These are phyloP conservation scores for Coremacera marginata DNA, from an alignment of 2,888 invertebrate genomes.

Conservation along the genomic window DNA sequence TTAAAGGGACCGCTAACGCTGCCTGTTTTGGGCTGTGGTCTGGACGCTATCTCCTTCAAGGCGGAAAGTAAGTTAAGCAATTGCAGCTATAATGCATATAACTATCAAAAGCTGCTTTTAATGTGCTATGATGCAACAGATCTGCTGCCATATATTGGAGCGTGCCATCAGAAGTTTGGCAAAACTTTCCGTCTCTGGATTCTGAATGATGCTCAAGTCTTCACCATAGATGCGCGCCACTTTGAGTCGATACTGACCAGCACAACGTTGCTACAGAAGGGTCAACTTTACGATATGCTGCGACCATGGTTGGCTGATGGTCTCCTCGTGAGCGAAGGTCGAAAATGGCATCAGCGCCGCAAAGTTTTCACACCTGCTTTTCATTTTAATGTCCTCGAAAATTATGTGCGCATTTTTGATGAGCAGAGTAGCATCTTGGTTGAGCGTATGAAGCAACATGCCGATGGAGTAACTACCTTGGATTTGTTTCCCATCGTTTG, in stretches of 20 bases:
- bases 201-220: conserved; percentile 67
- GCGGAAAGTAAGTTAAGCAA: conserved; percentile 52
- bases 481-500: conserved; percentile 75
- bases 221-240: conserved; percentile 66
- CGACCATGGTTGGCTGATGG: conserved; percentile 58
- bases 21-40: conserved; percentile 52
- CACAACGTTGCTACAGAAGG: conserved; percentile 59
- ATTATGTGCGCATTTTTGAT: conserved; percentile 78
- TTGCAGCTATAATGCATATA: background rate
- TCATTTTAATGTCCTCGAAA: conserved; percentile 81
- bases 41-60: conserved; percentile 49
- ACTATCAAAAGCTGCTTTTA: background rate
- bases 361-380: conserved; percentile 82
- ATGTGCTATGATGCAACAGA: conserved; percentile 39
- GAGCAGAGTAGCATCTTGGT: conserved; percentile 73
- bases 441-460: conserved; percentile 70
- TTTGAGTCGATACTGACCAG: conserved; percentile 68
- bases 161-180: conserved; percentile 63
- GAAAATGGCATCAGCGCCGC: conserved; percentile 76
- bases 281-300: conserved; percentile 57
- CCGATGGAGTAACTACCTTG: conserved; percentile 64
- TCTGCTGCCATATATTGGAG: conserved; percentile 47
- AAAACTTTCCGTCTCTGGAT: conserved; percentile 68
- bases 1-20: conserved; percentile 52
- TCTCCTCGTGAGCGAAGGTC: conserved; percentile 58